These are phyloP conservation scores for Drosophila pseudotalamancana DNA, from an alignment of 2,888 invertebrate genomes.

Conservation along the genomic window DNA sequence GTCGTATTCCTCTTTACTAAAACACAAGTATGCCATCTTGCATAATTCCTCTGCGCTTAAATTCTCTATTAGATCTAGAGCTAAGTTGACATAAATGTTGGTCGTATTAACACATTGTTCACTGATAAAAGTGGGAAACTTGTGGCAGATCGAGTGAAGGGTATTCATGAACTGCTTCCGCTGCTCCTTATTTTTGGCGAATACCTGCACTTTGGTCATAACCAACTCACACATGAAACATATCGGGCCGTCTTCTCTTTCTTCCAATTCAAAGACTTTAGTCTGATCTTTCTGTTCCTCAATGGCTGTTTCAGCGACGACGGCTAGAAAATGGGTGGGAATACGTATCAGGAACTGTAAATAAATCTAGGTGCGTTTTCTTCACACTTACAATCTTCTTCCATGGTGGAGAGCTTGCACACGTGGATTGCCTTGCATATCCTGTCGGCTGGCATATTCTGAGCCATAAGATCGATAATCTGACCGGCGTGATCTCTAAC, in stretches of 20 bases:
- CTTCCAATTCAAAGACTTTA: background rate
- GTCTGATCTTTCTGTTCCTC: background rate
- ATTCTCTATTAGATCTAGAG: background rate
- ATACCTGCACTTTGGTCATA: background rate
- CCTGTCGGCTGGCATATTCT: background rate
- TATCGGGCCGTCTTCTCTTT: no score
- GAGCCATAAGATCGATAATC: background rate
- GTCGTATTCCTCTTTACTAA: background rate
- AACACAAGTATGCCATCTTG: background rate
- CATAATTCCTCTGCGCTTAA: background rate
- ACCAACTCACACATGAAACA: background rate
- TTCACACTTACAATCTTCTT: background rate
- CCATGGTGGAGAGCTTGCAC: background rate
- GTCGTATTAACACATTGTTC: background rate
- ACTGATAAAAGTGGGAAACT: background rate
- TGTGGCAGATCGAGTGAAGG: background rate
- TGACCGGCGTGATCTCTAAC: background rate
- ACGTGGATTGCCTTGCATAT: constrained; percentile 8
- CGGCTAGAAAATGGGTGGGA: background rate
- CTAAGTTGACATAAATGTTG: accelerated
- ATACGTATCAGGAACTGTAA: background rate
- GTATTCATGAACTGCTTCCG: background rate
- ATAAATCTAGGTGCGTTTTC: accelerated
- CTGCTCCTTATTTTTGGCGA: background rate
- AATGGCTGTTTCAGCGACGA: background rate